Conservation (phyloP, 2,113 vertebrate genomes). For the Pluvialis apricaria region DNA sequence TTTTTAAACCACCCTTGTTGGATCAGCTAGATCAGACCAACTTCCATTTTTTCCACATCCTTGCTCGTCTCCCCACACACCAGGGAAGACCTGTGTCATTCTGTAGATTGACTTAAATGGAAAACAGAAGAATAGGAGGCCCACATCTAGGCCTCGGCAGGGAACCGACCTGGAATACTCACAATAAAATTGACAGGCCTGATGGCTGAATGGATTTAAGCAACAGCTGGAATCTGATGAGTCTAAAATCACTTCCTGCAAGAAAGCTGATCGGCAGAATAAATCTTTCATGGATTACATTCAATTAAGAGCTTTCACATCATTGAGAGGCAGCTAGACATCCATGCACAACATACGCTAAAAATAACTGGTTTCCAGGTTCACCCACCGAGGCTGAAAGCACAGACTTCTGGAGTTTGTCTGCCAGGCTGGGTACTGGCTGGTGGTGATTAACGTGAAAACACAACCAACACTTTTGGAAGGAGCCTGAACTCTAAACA, state of each 20-base stretch:
- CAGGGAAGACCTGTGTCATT: background rate
- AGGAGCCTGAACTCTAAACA: background rate
- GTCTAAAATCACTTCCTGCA: slow-evolving; percentile 33
- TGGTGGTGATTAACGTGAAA: background rate
- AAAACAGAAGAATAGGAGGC: background rate
- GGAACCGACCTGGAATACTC: background rate
- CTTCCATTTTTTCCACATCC: background rate
- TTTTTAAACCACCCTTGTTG: background rate
- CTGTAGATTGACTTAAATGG: background rate
- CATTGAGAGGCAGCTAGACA: background rate
- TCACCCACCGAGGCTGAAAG: background rate
- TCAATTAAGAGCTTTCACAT: slow-evolving; percentile 11
- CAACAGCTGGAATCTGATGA: slow-evolving; percentile 37
- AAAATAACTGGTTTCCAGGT: slow-evolving; percentile 1
- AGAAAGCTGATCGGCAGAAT: slow-evolving; percentile 42
- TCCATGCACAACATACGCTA: background rate
- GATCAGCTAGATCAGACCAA: background rate
- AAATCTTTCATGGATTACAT: slow-evolving; percentile 48
- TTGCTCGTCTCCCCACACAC: background rate
- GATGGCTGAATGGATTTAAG: slow-evolving; percentile 29
- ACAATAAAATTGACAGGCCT: slow-evolving; percentile 9
- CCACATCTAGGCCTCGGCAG: background rate
- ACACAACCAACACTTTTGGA: background rate
- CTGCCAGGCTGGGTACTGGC: background rate
- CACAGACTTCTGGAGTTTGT: background rate